Evolutionary conservation across 2,888 invertebrate genomes (phyloP), one percentile per base, ranked within the genome.

Genomic region (Athrips mouffetella): DNA sequence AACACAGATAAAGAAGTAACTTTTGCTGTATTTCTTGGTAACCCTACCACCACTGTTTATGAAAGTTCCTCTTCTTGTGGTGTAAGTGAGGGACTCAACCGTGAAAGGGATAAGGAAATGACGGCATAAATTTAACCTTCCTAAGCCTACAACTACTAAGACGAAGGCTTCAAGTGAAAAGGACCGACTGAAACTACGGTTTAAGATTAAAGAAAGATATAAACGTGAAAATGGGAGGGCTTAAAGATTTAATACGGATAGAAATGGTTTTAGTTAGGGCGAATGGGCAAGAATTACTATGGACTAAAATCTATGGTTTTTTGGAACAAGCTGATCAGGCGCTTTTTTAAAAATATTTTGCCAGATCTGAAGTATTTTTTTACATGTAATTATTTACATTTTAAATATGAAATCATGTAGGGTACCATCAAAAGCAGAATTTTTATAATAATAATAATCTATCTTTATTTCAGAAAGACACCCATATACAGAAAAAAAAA

Each of bases 21-120:
- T n/a, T n/a, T n/a, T n/a, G n/a, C 5, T 4, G n/a, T 8, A 35
- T 35, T 1, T 35, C 8, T 7, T 30, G 21, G 44, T 21, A 30
- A 44, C 29, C 30, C 44, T 44, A 44, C 50, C 48, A 55, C 50
- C 65, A 62, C 61, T 70, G 69, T 70, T 71, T 70, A 70, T 68
- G 62, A 62, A 67, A 58, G 61, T 57, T 60, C 7, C 31, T 53
- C 52, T 52, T 52, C 61, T 57, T 57, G 63, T 59, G 67, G 62
- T 59, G 59, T 60, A 69, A 71, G 70, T 65, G 61, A 67, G 62
- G 25, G 39, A 27, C 39, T 33, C 25, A 40, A 37, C 25, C 42
- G 23, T 33, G 25, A 35, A 48, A 42, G 33, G 30, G 31, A 44
- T 44, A 44, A 44, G 44, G 44, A 44, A 44, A 44, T 47, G 47